Evolutionary conservation across 2,113 vertebrate species (phyloP), one percentile per base, ranked within the genome.

Genomic region (Halichoerus grypus): DNA sequence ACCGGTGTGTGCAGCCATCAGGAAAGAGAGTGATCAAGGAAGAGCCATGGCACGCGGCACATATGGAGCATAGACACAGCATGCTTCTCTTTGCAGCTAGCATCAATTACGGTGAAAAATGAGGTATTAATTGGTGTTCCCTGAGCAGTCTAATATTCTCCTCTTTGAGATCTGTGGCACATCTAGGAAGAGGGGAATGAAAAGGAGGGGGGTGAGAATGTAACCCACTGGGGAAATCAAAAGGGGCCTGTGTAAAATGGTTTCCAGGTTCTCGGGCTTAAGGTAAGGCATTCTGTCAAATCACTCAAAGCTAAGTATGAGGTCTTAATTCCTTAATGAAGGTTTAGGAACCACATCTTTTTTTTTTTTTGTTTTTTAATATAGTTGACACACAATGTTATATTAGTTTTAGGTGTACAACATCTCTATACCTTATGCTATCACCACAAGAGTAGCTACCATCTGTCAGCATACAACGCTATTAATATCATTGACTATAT

Each of bases 21-120:
- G 87, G 65, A 95, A 88, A 91, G 39, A 63, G 51, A 91, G 57
- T 0, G 1, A 49, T 65, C 57, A 51, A 49, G 31, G 28, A 72
- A 39, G 7, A 65, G 36, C n/a, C 36, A 49, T 5, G 72, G 42
- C 31, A 92, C 4, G 1, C 24, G 77, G 69, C 69, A 92, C 0
- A 12, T 53, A 19, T 31, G 76, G 69, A 90, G 15, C 84, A 90
- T 6, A 74, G 24, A 88, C 79, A 90, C 63, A 71, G 82, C 39
- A 93, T 84, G 65, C 12, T 82, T 88, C 39, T 79, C 51, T 65
- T 53, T 36, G 59, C 77, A 94, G 92, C 51, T 57, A 51, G 33
- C 28, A 93, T 79, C 53, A 95, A 24, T 67, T 79, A 83, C 33
- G 49, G 33, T 91, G 92, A 88, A 94, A 96, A 97, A 69, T 71